Evolutionary conservation across 2,797 vertebrate species (phyloP).

Genomic region (Sebastolobus altivelis): DNA sequence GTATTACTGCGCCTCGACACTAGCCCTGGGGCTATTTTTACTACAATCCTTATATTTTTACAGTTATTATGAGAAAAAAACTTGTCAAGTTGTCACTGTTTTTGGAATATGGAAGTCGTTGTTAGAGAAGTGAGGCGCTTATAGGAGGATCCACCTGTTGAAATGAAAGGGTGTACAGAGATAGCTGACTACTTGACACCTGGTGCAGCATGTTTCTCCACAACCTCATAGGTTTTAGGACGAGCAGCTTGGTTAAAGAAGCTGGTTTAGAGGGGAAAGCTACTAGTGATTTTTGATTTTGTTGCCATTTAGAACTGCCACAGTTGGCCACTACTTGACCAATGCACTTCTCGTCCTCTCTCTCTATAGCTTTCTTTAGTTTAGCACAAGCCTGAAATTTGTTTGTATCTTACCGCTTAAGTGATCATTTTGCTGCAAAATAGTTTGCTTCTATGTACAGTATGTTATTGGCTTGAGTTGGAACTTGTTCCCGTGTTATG

Average conservation of each 20-base stretch:
- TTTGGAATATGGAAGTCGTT: constrained; percentile 46
- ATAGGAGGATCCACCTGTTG: constrained; percentile 28
- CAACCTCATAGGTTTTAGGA: constrained; percentile 1
- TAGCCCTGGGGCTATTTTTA: constrained; percentile 75
- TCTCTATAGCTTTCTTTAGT: constrained; percentile 48
- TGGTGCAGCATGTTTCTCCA: constrained; percentile 20
- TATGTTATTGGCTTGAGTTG: constrained; percentile 70
- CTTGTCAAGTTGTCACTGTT: constrained; percentile 61
- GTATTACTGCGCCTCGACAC: constrained; percentile 77
- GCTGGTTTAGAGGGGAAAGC: constrained; percentile 37
- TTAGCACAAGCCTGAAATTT: constrained; percentile 46
- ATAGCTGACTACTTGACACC: constrained; percentile 18
- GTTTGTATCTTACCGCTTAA: constrained; percentile 58
- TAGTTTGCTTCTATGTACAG: constrained; percentile 63
- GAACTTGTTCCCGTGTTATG: constrained; percentile 62
- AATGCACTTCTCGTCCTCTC: constrained; percentile 74
- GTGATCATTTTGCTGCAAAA: constrained; percentile 49
- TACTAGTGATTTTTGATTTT: constrained; percentile 44
- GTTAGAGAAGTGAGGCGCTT: constrained; percentile 29
- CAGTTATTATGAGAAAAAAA: constrained; percentile 57
- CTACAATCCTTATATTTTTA: constrained; percentile 72
- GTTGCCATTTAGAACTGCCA: constrained; percentile 56
- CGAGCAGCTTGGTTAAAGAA: constrained; percentile 30
- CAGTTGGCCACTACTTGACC: constrained; percentile 70
- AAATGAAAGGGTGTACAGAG: constrained; percentile 17